Evolutionary conservation across 2,888 invertebrate genomes (phyloP).

Genomic region (Argyresthia goedartella): DNA sequence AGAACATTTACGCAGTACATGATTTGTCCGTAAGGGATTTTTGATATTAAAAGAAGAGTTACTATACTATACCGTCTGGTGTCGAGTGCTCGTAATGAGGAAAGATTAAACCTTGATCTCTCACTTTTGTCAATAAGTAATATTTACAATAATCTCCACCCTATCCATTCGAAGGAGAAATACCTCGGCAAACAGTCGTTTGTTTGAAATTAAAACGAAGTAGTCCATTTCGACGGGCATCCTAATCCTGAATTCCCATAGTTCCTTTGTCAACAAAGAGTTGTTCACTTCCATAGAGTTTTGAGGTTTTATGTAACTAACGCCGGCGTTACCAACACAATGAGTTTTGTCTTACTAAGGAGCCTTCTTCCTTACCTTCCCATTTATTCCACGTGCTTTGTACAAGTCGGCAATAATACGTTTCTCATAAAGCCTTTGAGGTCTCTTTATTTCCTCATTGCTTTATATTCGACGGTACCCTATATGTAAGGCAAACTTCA

Average conservation of each 20-base stretch:
- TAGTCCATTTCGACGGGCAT: not conserved
- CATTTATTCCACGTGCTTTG: slow-evolving; percentile 23
- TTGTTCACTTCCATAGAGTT: not conserved
- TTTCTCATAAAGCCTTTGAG: slow-evolving; percentile 44
- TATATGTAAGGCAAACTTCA: too few relatives aligned
- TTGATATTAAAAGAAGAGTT: too few relatives aligned
- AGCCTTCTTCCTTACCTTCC: slow-evolving; percentile 22
- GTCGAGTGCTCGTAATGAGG: too few relatives aligned
- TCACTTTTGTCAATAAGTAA: too few relatives aligned
- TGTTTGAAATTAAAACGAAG: not conserved
- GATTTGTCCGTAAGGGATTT: too few relatives aligned
- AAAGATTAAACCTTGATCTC: too few relatives aligned
- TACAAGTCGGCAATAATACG: slow-evolving; percentile 39
- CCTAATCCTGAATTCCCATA: not conserved
- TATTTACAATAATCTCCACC: too few relatives aligned
- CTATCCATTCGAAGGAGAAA: too few relatives aligned
- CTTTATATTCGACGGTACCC: slow-evolving; percentile 15
- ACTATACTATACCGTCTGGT: too few relatives aligned
- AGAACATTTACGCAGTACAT: not conserved
- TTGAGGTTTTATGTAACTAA: slow-evolving; percentile 13
- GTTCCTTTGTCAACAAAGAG: not conserved
- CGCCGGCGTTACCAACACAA: slow-evolving; percentile 52
- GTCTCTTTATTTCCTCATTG: slow-evolving; percentile 43
- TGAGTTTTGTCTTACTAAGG: slow-evolving; percentile 18
- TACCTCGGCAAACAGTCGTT: not conserved